Conservation (phyloP, 2,113 vertebrate species). For the Hipposideros armiger region DNA sequence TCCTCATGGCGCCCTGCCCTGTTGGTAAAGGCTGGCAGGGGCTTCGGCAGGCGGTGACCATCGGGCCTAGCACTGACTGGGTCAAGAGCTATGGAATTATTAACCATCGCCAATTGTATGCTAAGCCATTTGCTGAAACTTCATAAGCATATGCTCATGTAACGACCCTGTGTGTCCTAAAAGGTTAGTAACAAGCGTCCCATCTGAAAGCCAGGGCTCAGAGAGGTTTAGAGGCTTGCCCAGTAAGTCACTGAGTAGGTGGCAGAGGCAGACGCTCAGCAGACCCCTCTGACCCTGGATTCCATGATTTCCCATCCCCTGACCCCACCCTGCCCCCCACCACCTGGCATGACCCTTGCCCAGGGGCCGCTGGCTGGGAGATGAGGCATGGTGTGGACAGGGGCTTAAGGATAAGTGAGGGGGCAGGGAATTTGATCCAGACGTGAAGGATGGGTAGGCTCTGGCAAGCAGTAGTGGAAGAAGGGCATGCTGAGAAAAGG, state of each 20-base stretch:
- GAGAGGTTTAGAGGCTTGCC: not conserved
- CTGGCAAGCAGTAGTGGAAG: rapidly evolving
- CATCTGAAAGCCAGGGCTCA: not conserved
- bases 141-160: rapidly evolving
- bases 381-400: too few species aligned
- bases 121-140: not conserved
- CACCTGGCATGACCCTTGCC: not conserved
- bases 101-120: rapidly evolving
- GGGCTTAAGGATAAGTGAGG: not conserved
- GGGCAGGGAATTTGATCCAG: not conserved
- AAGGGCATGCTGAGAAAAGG: not conserved
- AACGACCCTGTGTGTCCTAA: rapidly evolving
- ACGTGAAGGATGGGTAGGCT: not conserved
- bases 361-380: not conserved
- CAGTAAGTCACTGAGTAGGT: not conserved
- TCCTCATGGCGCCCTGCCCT: rapidly evolving
- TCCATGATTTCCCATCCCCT: not conserved
- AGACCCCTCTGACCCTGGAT: not conserved
- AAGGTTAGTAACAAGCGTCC: not conserved
- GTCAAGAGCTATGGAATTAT: not conserved
- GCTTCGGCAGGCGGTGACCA: not conserved
- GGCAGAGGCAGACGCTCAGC: not conserved
- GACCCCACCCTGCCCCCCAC: not conserved
- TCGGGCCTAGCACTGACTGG: rapidly evolving
- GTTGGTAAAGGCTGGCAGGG: not conserved